A percentile compares a stretch with the other conserved stretches of the same genome.
These are phyloP conservation scores for Phyllostomus hastatus DNA, from an alignment of 2,113 vertebrate genomes.

Conservation along the genomic window DNA sequence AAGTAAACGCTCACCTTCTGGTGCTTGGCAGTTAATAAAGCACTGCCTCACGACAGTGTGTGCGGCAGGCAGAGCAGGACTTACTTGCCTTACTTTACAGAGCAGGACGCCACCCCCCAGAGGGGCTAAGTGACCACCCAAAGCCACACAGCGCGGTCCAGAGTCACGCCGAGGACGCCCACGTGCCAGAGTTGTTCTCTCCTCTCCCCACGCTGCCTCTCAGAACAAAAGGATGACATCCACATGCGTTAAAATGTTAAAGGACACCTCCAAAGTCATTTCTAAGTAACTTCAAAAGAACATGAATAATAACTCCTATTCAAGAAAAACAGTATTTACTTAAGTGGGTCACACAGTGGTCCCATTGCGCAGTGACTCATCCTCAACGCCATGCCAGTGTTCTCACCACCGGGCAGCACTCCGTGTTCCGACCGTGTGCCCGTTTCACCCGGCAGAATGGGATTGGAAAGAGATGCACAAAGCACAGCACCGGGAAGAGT, in stretches of 20 bases:
- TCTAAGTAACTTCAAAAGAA: not conserved
- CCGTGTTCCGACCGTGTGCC: not conserved
- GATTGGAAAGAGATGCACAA: not conserved
- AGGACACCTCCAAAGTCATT: not conserved
- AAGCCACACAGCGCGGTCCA: not conserved
- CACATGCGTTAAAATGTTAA: not conserved
- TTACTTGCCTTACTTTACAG: not conserved
- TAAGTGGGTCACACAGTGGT: not conserved
- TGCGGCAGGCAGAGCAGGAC: not conserved
- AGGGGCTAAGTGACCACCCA: not conserved
- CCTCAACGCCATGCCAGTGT: not conserved
- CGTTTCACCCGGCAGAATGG: not conserved
- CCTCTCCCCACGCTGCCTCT: not conserved
- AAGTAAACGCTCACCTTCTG: not conserved
- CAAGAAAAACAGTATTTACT: not conserved
- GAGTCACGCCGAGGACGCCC: not conserved
- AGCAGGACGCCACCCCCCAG: not conserved
- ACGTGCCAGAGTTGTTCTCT: not conserved
- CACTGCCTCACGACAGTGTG: not conserved
- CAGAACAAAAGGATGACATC: not conserved
- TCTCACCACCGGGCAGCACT: not conserved
- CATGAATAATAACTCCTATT: not conserved
- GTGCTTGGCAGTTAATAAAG: not conserved
- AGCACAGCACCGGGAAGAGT: not conserved
- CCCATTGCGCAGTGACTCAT: slow-evolving; percentile 31